Evolutionary conservation across 2,888 invertebrate genomes (phyloP).

Genomic region (Phyllotreta cruciferae): DNA sequence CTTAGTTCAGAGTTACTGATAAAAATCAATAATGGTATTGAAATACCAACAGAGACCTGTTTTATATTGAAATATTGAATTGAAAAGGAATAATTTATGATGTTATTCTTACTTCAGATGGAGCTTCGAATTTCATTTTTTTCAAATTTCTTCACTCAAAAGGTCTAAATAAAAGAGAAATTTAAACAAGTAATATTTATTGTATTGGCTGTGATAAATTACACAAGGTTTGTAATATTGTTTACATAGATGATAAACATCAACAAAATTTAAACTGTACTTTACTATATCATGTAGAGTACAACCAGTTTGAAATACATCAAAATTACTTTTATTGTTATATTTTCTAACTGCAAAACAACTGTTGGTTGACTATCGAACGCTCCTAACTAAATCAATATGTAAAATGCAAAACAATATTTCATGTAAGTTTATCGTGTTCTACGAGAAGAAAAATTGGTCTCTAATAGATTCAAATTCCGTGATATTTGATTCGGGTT

Average conservation of each 20-base stretch:
- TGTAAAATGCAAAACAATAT: slow-evolving; percentile 8
- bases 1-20: no score
- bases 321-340: slow-evolving; percentile 3
- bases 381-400: not conserved
- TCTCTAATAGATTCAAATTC: no score
- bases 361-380: not conserved
- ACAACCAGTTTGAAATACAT: slow-evolving; percentile 13
- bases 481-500: no score
- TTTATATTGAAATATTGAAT: no score
- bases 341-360: slow-evolving; percentile 9
- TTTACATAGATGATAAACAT: slow-evolving; percentile 15
- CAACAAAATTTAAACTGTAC: slow-evolving; percentile 12
- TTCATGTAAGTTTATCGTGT: not conserved
- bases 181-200: slow-evolving; percentile 17
- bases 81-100: no score
- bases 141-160: not conserved
- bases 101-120: no score
- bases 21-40: no score
- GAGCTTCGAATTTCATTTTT: no score
- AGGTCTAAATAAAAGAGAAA: slow-evolving; percentile 3
- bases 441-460: not conserved
- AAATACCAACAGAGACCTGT: no score
- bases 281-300: slow-evolving; percentile 5
- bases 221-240: slow-evolving; percentile 10
- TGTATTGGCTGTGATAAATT: slow-evolving; percentile 19